Evolutionary conservation across 2,113 vertebrate species (phyloP).

Genomic region (Pontoporia blainvillei): DNA sequence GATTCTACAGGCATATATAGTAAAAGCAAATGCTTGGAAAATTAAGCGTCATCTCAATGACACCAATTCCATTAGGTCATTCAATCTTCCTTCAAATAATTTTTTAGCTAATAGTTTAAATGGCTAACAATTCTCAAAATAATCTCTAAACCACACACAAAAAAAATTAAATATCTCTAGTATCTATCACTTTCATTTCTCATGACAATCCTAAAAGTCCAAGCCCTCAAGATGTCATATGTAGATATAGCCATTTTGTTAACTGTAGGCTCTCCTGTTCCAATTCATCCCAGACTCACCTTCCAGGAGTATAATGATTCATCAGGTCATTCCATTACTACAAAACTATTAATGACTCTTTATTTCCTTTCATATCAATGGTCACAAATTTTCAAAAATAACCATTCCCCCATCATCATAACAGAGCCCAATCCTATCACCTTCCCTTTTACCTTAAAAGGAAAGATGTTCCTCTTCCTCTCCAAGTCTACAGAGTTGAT

Average conservation of each 20-base stretch:
- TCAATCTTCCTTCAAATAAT: background rate
- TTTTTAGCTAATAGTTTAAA: background rate
- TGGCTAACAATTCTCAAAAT: background rate
- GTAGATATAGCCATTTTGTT: background rate
- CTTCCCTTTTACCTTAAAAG: background rate
- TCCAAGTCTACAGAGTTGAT: background rate
- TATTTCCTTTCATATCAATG: background rate
- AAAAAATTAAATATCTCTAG: background rate
- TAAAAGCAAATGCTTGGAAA: background rate
- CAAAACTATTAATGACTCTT: background rate
- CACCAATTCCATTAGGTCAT: background rate
- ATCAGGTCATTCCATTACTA: background rate
- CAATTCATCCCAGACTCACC: background rate
- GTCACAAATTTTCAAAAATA: background rate
- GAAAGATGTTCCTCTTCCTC: background rate
- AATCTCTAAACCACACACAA: background rate
- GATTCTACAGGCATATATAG: background rate
- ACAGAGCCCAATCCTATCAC: background rate
- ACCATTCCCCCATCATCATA: background rate
- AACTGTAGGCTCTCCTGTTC: background rate
- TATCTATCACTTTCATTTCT: background rate
- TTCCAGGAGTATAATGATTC: background rate
- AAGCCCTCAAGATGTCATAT: background rate
- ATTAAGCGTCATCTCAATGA: background rate
- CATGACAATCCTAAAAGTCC: background rate